A percentile compares a stretch with the other conserved stretches of the same genome.
phyloP scores from a whole-genome alignment of 1,140 invertebrate species.

The Nasonia giraulti region DNA sequence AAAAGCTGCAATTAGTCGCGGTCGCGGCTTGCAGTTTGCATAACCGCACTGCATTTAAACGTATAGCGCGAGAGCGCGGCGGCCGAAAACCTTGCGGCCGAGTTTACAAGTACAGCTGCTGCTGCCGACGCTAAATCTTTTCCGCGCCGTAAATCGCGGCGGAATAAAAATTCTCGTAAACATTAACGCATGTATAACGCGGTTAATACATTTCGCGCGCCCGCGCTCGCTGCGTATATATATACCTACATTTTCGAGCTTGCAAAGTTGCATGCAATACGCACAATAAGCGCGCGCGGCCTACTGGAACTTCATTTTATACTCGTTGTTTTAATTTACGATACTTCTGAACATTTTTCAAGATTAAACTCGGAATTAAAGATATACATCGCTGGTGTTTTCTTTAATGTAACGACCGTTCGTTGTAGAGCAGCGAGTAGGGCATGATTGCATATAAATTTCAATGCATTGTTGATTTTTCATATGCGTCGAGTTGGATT shows the following conservation, averaged over 20 bases:
- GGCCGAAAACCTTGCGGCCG: conserved; percentile 1
- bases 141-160: conserved; percentile 18
- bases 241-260: not conserved
- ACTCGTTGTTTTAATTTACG: not conserved
- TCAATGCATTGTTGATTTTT: too few relatives aligned
- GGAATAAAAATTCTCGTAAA: conserved; percentile 24
- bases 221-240: not conserved
- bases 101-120: conserved; percentile 43
- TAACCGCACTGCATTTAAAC: conserved; percentile 36
- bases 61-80: not conserved
- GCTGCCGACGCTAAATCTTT: conserved; percentile 30
- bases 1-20: conserved; percentile 30
- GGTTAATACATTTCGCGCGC: conserved; percentile 12
- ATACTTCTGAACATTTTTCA: not conserved
- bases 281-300: too few relatives aligned
- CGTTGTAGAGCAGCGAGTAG: too few relatives aligned
- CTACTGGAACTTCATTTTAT: not conserved
- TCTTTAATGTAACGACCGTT: too few relatives aligned
- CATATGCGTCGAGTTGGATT: too few relatives aligned
- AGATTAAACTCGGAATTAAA: not conserved
- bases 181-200: conserved; percentile 22
- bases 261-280: not conserved
- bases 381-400: too few relatives aligned
- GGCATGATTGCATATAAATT: too few relatives aligned
- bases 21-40: conserved; percentile 3